Evolutionary conservation across 2,888 invertebrate species (phyloP).

Genomic region (Aporophyla nigra): DNA sequence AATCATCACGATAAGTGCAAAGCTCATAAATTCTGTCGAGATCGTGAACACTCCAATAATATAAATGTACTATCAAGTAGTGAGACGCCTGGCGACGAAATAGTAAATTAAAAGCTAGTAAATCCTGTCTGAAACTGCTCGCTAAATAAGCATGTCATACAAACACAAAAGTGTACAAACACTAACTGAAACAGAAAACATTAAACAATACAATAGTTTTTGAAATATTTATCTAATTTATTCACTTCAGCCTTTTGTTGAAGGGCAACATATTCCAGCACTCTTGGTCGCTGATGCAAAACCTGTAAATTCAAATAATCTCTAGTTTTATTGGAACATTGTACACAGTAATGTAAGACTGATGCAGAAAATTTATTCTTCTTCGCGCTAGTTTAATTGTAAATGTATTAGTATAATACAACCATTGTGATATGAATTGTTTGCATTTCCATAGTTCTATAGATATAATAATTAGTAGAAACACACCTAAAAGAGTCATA

Average conservation of each 20-base stretch:
- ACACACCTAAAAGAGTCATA: not conserved
- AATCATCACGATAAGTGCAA: slow-evolving; percentile 95
- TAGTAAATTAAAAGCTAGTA: slow-evolving; percentile 42
- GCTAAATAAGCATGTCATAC: slow-evolving; percentile 6
- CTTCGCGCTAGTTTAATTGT: not conserved
- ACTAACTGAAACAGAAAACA: slow-evolving; percentile 12
- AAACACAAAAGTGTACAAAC: too few species aligned
- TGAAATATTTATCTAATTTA: not conserved
- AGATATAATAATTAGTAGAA: slow-evolving; percentile 1
- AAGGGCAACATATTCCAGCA: not conserved
- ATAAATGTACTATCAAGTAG: slow-evolving; percentile 48
- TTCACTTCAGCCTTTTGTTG: not conserved
- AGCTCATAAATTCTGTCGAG: slow-evolving; percentile 93
- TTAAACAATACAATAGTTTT: slow-evolving; percentile 6
- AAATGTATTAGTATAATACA: slow-evolving; percentile 18
- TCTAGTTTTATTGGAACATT: slow-evolving; percentile 22
- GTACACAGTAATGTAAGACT: slow-evolving; percentile 37
- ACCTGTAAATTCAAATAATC: not conserved
- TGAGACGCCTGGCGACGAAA: slow-evolving; percentile 38
- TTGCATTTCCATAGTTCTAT: slow-evolving; percentile 31
- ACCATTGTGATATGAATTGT: slow-evolving; percentile 23
- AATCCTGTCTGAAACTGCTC: slow-evolving; percentile 21
- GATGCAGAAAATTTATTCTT: slow-evolving; percentile 21
- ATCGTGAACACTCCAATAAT: slow-evolving; percentile 81
- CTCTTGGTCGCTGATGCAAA: not conserved